These are phyloP conservation scores for Lysandra coridon DNA, from an alignment of 2,888 invertebrate genomes.

Conservation along the genomic window DNA sequence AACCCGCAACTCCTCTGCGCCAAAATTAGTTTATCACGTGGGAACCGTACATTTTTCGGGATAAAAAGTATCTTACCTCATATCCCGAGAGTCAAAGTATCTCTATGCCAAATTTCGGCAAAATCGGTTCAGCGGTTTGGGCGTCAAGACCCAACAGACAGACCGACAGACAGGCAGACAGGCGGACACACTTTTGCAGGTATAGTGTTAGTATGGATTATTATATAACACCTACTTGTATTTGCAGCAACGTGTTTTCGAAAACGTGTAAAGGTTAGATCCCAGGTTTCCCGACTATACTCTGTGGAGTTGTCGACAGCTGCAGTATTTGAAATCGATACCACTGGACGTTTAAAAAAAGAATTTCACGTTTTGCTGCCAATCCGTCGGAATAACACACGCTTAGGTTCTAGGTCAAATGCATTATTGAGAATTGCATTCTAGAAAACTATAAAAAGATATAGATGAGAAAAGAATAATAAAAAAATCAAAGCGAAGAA, in stretches of 20 bases:
- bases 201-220: neutral
- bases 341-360: conserved; percentile 13
- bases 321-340: conserved; percentile 15
- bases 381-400: neutral
- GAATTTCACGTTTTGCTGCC: conserved; percentile 1
- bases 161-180: no score
- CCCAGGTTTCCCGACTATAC: neutral
- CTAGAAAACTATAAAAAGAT: neutral
- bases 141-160: no score
- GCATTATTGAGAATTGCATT: neutral
- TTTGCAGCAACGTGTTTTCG: neutral
- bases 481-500: no score
- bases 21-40: no score
- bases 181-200: no score
- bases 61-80: no score
- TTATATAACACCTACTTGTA: neutral
- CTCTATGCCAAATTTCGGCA: no score
- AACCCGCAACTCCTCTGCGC: no score
- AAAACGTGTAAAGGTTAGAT: neutral
- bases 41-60: no score
- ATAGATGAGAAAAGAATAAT: no score
- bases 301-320: conserved; percentile 4
- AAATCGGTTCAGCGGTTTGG: no score
- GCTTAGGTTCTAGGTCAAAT: neutral
- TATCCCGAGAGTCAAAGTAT: no score